These are phyloP conservation scores for Tiliacea citrago DNA, from an alignment of 2,888 invertebrate species.

Conservation along the genomic window DNA sequence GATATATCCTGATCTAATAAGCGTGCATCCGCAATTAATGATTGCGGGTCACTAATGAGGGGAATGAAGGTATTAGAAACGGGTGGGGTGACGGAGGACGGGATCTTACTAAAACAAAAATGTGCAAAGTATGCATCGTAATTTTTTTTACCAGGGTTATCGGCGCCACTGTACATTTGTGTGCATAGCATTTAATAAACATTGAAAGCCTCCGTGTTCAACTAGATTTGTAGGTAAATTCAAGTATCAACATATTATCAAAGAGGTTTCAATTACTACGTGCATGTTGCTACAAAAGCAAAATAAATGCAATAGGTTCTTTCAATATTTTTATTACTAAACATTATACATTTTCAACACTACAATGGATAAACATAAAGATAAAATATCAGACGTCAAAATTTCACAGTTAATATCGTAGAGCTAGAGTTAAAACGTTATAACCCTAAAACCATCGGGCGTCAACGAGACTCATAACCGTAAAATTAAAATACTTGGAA, in stretches of 20 bases:
- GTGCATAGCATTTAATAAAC: too few relatives aligned
- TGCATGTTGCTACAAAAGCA: background rate
- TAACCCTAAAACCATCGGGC: conserved; percentile 22
- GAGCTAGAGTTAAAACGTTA: conserved; percentile 5
- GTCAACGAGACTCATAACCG: conserved; percentile 26
- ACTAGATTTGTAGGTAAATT: background rate
- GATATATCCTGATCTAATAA: too few relatives aligned
- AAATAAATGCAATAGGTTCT: background rate
- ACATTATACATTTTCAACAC: conserved; percentile 8
- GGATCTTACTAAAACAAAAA: too few relatives aligned
- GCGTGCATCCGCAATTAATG: too few relatives aligned
- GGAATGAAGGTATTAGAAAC: too few relatives aligned
- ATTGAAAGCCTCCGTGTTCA: background rate
- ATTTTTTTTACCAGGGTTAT: too few relatives aligned
- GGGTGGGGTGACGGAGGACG: too few relatives aligned
- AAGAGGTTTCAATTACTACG: background rate
- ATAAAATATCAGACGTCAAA: conserved; percentile 24
- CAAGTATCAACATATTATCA: background rate
- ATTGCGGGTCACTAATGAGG: too few relatives aligned
- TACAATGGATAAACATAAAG: background rate
- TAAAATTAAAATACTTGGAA: conserved; percentile 49
- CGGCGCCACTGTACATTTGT: too few relatives aligned
- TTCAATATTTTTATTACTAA: background rate
- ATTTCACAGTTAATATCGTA: conserved; percentile 6
- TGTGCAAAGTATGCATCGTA: too few relatives aligned